Conservation (phyloP, 2,113 vertebrate species). For the Pseudopodoces humilis region DNA sequence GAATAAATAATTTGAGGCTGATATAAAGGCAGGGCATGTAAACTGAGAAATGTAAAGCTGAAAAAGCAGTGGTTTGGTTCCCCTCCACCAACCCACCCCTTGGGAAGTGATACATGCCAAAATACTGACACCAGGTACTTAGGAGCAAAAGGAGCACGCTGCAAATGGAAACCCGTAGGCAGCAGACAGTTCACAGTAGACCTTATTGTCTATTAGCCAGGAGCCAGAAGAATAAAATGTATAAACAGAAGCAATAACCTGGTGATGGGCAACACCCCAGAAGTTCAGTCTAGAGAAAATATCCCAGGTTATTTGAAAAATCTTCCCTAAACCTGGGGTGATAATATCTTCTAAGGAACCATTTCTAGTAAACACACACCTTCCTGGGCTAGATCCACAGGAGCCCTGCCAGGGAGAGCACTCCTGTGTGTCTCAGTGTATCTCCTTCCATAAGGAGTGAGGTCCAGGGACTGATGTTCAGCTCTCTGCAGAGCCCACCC, state of each 20-base stretch:
- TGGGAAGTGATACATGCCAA: background rate
- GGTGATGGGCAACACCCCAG: background rate
- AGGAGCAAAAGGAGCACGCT: background rate
- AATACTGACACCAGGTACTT: background rate
- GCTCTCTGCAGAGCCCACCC: background rate
- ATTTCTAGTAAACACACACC: background rate
- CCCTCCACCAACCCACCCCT: background rate
- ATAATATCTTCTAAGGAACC: background rate
- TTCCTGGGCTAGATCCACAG: background rate
- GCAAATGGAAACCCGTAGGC: background rate
- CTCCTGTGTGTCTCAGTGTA: background rate
- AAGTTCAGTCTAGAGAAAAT: background rate
- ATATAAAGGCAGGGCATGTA: background rate
- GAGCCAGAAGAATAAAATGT: background rate
- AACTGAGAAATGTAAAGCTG: background rate
- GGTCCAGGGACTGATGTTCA: background rate
- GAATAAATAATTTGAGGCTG: slow-evolving; percentile 17
- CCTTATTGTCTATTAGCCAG: background rate
- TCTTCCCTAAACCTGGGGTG: background rate
- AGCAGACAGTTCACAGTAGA: background rate
- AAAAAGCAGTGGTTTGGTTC: background rate
- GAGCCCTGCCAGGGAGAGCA: background rate
- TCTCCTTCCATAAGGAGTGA: accelerated
- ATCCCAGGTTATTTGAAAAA: background rate
- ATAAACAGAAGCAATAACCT: background rate